Base-by-base conservation (phyloP, 2,888 invertebrate species). In the Perithous albicinctus region DNA sequence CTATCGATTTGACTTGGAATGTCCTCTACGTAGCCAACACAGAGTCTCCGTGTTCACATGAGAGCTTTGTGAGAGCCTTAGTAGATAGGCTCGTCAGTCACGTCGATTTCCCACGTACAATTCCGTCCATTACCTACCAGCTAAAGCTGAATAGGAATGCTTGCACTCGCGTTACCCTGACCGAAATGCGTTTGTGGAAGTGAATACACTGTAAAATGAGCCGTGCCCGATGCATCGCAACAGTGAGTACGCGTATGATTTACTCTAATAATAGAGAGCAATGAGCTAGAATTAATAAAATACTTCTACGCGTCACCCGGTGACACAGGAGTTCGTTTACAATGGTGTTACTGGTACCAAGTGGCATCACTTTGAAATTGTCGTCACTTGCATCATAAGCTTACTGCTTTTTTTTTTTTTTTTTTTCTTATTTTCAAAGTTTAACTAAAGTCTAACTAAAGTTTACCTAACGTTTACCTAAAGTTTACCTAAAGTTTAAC, bases 111-210 rank as follows among this genome's bases (percentile, higher is more conserved):
- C 77, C 84, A 82, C 82, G 82, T 77, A 48, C 29, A 77, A 82
- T 82, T 79, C 66, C 78, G 59, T 76, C 75, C 29, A 77, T 82
- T 79, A 77, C 32, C 32, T 78, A 61, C 51, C 41, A 54, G 43
- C 56, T 38, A 56, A 23, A 77, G 66, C 56, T n/a, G 20, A 70
- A 59, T 48, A 66, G 77, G 75, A 80, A 70, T 78, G 75, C n/a
- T 70, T 67, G 70, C 43, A 78, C 69, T 56, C 43, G 76, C 61
- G 70, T 84, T 82, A 85, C 87, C 86, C 81, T 86, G 87, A 86
- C 86, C 86, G 85, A 87, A 82, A 85, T 87, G 75, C 54, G 78
- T 73, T 77, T 72, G 64, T 78, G 64, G n/a, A 29, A 56, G 29
- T 29, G 54, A 56, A 56, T n/a, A 54, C 63, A 72, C 78, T 35